Conservation (phyloP, 92 coral and sea anemone species). For the Hydrozoanthus gracilis region DNA sequence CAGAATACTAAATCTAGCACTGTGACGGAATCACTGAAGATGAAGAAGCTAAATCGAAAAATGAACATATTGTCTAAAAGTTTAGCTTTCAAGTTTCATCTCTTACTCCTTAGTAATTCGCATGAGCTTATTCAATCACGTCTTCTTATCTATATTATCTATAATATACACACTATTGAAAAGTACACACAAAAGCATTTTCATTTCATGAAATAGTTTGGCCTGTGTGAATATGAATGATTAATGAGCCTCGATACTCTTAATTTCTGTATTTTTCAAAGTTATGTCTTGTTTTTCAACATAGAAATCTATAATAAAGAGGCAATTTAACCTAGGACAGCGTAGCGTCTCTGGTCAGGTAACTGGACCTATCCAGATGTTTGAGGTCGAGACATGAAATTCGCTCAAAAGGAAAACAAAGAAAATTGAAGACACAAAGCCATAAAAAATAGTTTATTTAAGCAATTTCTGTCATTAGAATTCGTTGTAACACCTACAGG, state of each 20-base stretch:
- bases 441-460: background rate
- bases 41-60: background rate
- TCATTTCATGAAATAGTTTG: slow-evolving; percentile 16
- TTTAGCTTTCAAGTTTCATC: background rate
- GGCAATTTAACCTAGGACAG: background rate
- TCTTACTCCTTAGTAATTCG: background rate
- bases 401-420: background rate
- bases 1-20: background rate
- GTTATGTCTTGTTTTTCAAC: background rate
- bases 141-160: slow-evolving; percentile 14
- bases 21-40: background rate
- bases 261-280: background rate
- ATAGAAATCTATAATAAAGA: background rate
- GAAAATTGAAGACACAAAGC: background rate
- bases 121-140: background rate
- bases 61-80: background rate
- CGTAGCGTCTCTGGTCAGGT: background rate
- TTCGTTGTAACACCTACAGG: background rate
- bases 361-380: background rate
- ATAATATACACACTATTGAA: slow-evolving; percentile 1
- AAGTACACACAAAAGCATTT: background rate
- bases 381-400: background rate
- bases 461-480: background rate
- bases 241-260: background rate
- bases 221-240: background rate